Evolutionary conservation across 2,888 invertebrate genomes (phyloP), one percentile per base, ranked within the genome.

Genomic region (Sipha maydis): DNA sequence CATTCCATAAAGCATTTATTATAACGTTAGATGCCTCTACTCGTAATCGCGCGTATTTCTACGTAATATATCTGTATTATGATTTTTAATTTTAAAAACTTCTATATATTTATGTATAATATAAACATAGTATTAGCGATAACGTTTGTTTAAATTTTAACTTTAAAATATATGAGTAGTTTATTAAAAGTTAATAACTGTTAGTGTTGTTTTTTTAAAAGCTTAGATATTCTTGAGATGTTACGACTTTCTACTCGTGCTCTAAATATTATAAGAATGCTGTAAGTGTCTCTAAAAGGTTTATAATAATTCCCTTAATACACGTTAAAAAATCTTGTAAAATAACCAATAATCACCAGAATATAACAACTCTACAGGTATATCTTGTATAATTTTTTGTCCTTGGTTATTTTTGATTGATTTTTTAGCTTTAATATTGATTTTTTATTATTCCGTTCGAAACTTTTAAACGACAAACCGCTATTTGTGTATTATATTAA

Each of bases 1-100:
- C 41, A 48, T 76, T 76, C 48, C n/a, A 76, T 41, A 76, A 76
- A 76, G 31, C 73, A 73, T 73, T 73, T 61, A 61, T 38, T 61
- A 77, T 48, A n/a, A 77, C 41, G 48, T 48, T 61, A 21, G 25
- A 21, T 5, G 25, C 25, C 61, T 61, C 3, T 61, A 61, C 9
- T 61, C 61, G 61, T 7, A 61, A 61, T 61, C 25, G 14, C 14
- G 1, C 14, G 19, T 61, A 61, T 61, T 61, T 61, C 11, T 48
- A 48, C 14, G 14, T 48, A 48, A 48, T 14, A 14, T 48, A 48
- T 48, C 14, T 48, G 2, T 48, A 48, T 48, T 48, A 48, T 14
- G 1, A 48, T 48, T 48, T 48, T 48, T 0, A 11, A 11, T 48
- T 48, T 48, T 48, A 48, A 14, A 48, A 14, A 48, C 14, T 14